phyloP scores from a whole-genome alignment of 2,797 vertebrate species.

The Phrynocephalus vlangalii region DNA sequence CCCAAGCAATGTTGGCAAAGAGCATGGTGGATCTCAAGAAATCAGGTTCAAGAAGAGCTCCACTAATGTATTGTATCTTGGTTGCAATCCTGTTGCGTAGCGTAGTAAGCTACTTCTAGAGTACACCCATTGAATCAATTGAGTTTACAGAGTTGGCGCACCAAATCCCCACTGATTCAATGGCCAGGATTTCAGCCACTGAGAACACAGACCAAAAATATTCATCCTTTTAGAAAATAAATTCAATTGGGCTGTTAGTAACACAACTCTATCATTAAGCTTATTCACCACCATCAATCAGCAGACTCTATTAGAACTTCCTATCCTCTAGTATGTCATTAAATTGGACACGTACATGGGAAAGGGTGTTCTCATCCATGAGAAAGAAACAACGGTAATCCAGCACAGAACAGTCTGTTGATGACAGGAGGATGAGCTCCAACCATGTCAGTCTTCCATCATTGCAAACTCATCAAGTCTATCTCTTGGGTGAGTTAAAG shows the following conservation, averaged over 20 bases:
- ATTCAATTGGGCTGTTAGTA: background rate
- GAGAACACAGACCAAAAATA: no score
- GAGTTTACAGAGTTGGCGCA: no score
- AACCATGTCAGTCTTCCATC: background rate
- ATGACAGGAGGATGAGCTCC: background rate
- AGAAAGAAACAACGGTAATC: background rate
- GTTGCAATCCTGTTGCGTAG: no score
- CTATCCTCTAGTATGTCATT: background rate
- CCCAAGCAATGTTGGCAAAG: no score
- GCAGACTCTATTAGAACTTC: background rate
- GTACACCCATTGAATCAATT: no score
- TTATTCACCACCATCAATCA: background rate
- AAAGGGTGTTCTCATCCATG: constrained; percentile 2
- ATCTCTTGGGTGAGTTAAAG: constrained; percentile 6
- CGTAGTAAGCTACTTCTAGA: no score
- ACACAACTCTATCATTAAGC: background rate
- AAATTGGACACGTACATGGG: background rate
- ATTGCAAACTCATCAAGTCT: background rate
- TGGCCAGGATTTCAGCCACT: no score
- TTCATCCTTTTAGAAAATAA: no score
- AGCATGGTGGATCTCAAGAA: no score
- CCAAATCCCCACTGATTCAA: no score
- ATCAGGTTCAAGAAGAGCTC: no score
- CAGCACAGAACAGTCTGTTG: background rate
- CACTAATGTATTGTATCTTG: no score